These are phyloP conservation scores for Cephus pulcher DNA, from an alignment of 2,888 invertebrate species.

Conservation along the genomic window DNA sequence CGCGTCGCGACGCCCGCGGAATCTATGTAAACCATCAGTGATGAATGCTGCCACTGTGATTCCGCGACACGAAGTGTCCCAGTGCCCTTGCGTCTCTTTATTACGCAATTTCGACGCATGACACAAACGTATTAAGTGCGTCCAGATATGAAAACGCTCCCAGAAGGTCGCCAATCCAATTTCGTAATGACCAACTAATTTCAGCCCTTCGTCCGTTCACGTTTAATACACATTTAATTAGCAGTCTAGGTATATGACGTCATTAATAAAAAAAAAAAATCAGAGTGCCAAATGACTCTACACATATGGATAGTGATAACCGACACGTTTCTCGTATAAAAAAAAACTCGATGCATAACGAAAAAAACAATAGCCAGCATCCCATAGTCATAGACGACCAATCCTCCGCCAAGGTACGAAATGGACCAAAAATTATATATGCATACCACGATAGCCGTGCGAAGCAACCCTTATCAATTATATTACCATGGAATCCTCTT, in stretches of 20 bases:
- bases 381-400: neutral
- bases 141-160: slow-evolving; percentile 19
- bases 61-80: slow-evolving; percentile 18
- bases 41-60: slow-evolving; percentile 30
- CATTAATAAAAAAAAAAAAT: neutral
- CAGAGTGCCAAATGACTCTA: neutral
- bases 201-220: neutral
- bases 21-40: slow-evolving; percentile 39
- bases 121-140: slow-evolving; percentile 15
- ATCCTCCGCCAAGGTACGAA: too few species aligned
- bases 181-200: slow-evolving; percentile 14
- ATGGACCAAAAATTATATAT: neutral
- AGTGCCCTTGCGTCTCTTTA: slow-evolving; percentile 9
- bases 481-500: neutral
- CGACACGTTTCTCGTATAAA: neutral
- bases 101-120: slow-evolving; percentile 20
- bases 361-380: neutral
- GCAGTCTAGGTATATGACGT: neutral
- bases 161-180: slow-evolving; percentile 19
- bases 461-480: neutral
- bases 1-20: slow-evolving; percentile 21
- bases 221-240: neutral
- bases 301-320: neutral
- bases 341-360: neutral
- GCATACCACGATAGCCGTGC: neutral